Conservation (phyloP, 2,888 invertebrate species). For the Tipula unca region DNA sequence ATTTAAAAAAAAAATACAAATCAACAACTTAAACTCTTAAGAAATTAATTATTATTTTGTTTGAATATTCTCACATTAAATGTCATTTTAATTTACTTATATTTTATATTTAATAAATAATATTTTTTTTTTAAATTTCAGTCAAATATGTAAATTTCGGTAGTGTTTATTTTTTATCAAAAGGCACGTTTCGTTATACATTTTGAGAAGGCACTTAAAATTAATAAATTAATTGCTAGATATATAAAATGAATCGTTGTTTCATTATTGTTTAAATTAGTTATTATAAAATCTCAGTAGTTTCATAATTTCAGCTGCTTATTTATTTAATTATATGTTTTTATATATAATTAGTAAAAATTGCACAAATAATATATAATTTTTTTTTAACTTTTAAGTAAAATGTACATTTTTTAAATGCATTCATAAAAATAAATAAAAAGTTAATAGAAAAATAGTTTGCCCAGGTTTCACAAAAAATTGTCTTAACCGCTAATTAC, state of each 20-base stretch:
- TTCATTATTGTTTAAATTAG: not conserved
- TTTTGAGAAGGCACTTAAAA: not conserved
- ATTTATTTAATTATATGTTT: not conserved
- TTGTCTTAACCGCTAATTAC: no score
- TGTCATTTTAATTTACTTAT: not conserved
- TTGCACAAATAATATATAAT: not conserved
- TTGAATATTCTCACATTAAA: constrained; percentile 2
- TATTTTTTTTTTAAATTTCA: not conserved
- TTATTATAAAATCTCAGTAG: not conserved
- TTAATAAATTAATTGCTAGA: not conserved
- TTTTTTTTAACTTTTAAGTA: not conserved
- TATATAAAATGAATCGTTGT: not conserved
- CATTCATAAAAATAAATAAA: not conserved
- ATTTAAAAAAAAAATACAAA: not conserved
- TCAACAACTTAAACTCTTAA: not conserved
- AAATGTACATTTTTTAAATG: not conserved
- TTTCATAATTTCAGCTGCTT: not conserved
- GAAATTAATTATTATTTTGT: not conserved
- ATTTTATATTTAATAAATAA: not conserved
- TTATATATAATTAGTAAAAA: not conserved
- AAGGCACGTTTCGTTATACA: not conserved
- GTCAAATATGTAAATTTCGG: not conserved
- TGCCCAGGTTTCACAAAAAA: no score
- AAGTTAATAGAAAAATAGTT: no score
- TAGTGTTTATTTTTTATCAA: not conserved